Conservation (phyloP, 2,888 invertebrate genomes). For the Tetragonisca angustula region DNA sequence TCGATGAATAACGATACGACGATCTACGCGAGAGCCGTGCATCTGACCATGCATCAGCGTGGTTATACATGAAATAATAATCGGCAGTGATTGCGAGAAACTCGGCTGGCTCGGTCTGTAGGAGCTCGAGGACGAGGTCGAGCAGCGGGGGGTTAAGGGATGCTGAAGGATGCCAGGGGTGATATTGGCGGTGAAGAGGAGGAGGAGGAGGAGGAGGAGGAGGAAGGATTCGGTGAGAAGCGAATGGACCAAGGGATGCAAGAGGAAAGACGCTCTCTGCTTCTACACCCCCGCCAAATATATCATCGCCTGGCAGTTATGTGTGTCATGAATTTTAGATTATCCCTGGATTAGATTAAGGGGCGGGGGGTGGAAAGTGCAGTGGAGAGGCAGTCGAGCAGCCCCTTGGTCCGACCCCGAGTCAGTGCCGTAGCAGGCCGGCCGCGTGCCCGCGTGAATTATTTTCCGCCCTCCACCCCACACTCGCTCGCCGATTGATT, state of each 20-base stretch:
- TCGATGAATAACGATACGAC: conserved; percentile 48
- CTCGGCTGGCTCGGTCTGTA: conserved; percentile 30
- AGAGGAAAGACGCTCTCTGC: conserved; percentile 63
- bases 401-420: conserved; percentile 61
- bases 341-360: conserved; percentile 83
- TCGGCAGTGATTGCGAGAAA: conserved; percentile 70
- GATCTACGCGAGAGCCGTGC: conserved; percentile 60
- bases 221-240: conserved; percentile 2
- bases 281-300: conserved; percentile 79
- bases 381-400: conserved; percentile 56
- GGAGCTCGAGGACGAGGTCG: conserved; percentile 24
- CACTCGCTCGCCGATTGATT: conserved; percentile 9
- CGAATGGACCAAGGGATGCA: conserved; percentile 37
- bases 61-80: conserved; percentile 78
- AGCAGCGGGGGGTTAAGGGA: background rate
- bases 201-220: too few relatives aligned
- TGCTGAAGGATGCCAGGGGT: background rate
- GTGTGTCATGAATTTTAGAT: conserved; percentile 83
- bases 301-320: conserved; percentile 84
- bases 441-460: conserved; percentile 59
- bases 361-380: conserved; percentile 70
- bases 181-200: background rate
- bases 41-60: conserved; percentile 38
- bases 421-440: conserved; percentile 53
- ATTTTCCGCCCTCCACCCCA: conserved; percentile 59